Percentiles rank a stretch among this genome's conserved stretches.
Conservation (phyloP, 2,888 invertebrate genomes). For the Drosophila merina region DNA sequence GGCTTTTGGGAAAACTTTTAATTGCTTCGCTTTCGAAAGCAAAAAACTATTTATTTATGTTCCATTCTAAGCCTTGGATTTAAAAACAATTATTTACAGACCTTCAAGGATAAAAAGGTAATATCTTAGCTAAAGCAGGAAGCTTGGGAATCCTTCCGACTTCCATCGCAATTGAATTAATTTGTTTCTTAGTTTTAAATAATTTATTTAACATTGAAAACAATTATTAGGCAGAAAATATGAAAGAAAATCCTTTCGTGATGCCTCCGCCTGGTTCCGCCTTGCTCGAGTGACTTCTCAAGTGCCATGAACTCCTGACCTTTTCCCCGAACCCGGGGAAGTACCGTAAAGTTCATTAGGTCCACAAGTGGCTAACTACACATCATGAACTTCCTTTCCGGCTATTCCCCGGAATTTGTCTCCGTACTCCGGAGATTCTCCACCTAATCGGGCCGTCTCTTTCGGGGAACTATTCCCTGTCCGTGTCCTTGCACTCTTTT, state of each 20-base stretch:
- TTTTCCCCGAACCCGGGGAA: neutral
- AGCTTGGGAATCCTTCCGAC: neutral
- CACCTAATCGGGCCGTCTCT: neutral
- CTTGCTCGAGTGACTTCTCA: neutral
- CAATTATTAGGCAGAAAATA: too few relatives aligned
- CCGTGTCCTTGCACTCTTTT: neutral
- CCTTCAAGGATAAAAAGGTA: neutral
- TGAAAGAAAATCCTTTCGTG: too few relatives aligned
- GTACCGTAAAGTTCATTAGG: constrained; percentile 27
- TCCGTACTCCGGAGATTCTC: constrained; percentile 12
- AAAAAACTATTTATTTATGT: constrained; percentile 3
- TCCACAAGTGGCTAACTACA: constrained; percentile 35
- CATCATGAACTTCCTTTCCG: constrained; percentile 19
- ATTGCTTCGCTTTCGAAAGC: neutral
- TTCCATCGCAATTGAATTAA: neutral
- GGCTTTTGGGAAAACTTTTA: neutral
- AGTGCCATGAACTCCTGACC: neutral
- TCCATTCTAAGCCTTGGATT: neutral
- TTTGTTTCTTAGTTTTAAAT: neutral
- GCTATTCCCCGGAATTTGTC: constrained; percentile 16
- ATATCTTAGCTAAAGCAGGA: neutral
- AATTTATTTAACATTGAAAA: too few relatives aligned
- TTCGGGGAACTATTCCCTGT: neutral
- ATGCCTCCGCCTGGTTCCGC: neutral
- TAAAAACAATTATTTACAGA: constrained; percentile 1